Evolutionary conservation across 2,888 invertebrate species (phyloP), one percentile per base, ranked within the genome.

Genomic region (Latrodectus hesperus): DNA sequence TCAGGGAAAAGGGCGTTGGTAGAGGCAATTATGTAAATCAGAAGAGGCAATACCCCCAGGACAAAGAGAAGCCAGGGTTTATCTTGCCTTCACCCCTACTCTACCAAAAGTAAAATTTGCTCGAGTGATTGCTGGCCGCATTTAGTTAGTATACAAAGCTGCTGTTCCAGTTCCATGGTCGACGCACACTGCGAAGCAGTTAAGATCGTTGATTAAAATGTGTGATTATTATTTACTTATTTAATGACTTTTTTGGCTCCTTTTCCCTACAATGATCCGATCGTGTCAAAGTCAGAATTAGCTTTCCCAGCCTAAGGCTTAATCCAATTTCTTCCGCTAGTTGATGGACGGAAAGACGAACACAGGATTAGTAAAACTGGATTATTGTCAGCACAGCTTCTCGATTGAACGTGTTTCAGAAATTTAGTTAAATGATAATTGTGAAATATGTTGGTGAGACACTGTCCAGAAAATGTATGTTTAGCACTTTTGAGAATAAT

Each of bases 11-110:
- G 10, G 70, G 75, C 9, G 74, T 14, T n/a, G 9, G 64, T 16
- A 38, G 49, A 83, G 60, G 83, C 75, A 83, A 83, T 83, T 83
- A 83, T 83, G 83, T 71, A 83, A 83, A 83, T 83, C 71, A 83
- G 76, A 76, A 71, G 71, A 70, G 76, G 76, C 71, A 83, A 83
- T 83, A 83, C 76, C 83, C 83, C 51, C 22, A 64, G 83, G 83
- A 71, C 70, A 74, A 82, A 81, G 65, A 14, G 65, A 14, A 38
- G 52, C 53, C 65, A 16, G 64, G 81, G 67, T 67, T 74, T 81
- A 75, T 68, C 74, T 74, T 55, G 52, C 73, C 71, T 12, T n/a
- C 60, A 16, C n/a, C 60, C 60, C 12, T 60, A 12, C n/a, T 60
- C 14, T 60, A 60, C 14, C 6, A 16, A 8, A 60, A 60, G 60